Evolutionary conservation across 1,140 invertebrate species (phyloP), one percentile per base, ranked within the genome.

Genomic region (Pseudomyrmex cubaensis): DNA sequence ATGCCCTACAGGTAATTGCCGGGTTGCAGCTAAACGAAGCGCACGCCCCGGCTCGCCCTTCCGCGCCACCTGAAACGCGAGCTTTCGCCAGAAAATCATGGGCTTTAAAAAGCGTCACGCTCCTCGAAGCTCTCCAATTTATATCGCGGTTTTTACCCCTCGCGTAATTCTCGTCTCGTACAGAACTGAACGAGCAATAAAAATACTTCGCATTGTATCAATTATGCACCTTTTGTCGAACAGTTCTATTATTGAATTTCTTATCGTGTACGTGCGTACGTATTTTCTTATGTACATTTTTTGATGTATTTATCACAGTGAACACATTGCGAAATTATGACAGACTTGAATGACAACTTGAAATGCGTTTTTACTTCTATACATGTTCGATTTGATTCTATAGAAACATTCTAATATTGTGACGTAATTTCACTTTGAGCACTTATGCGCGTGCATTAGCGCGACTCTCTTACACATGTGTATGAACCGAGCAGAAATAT

Each of bases 1-100:
- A 94, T 93, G 92, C 91, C 91, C 90, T 93, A 91, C 91, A 92
- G 90, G 88, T 93, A 94, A 94, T 93, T 93, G 92, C 89, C 89
- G 89, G 91, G 89, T 90, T 90, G 91, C 90, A 88, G 91, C 89
- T 93, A 93, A 94, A 93, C 90, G 92, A 90, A 87, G 72, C 87
- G 83, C 82, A 86, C 83, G 83, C 85, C 72, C 77, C 70, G 54
- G 70, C 25, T 78, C 84, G 78, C 84, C 85, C 86, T 82, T 78
- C 82, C 84, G 84, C 87, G 82, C 62, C 22, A 59, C 75, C 69
- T 69, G 85, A 89, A 90, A 90, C 88, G 86, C 90, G 85, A 90
- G 90, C 89, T 92, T 92, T 90, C 86, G 87, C 86, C 87, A 74
- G 86, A 90, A 92, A 93, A 91, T 89, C 86, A 87, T 92, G 89